Evolutionary conservation across 1,140 invertebrate genomes (phyloP).

Genomic region (Drosophila asahinai): DNA sequence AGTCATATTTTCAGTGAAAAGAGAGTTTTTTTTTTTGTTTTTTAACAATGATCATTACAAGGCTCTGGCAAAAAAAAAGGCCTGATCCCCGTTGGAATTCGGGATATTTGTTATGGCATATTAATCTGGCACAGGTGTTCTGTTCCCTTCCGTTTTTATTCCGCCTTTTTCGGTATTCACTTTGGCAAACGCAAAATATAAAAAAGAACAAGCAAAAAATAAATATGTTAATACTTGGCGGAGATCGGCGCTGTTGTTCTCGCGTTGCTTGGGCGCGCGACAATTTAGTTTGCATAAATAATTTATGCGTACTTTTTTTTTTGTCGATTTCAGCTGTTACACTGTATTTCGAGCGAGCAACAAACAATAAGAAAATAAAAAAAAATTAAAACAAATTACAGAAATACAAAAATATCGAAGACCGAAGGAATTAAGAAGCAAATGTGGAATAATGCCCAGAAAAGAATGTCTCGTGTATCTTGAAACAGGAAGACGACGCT

Average conservation of each 20-base stretch:
- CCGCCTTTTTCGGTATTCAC: neutral
- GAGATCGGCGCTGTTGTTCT: slow-evolving; percentile 11
- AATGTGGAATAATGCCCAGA: slow-evolving; percentile 54
- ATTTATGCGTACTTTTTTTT: slow-evolving; percentile 48
- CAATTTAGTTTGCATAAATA: slow-evolving; percentile 57
- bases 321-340: slow-evolving; percentile 6
- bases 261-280: slow-evolving; percentile 17
- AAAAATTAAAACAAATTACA: slow-evolving; percentile 5
- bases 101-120: slow-evolving; percentile 17
- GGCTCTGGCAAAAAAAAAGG: neutral
- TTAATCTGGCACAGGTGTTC: slow-evolving; percentile 25
- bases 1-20: neutral
- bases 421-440: neutral
- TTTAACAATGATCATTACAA: no score
- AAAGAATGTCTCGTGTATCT: slow-evolving; percentile 29
- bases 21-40: neutral
- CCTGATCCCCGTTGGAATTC: slow-evolving; percentile 1
- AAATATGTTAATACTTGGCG: slow-evolving; percentile 10
- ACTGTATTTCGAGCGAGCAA: neutral
- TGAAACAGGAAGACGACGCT: slow-evolving; percentile 38
- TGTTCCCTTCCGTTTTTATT: slow-evolving; percentile 13
- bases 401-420: neutral
- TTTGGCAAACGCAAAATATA: slow-evolving; percentile 1
- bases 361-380: slow-evolving; percentile 6
- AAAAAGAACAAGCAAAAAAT: neutral